Base-by-base conservation (phyloP, 1,140 invertebrate genomes). In the Hyposmocoma kahamanoa region DNA sequence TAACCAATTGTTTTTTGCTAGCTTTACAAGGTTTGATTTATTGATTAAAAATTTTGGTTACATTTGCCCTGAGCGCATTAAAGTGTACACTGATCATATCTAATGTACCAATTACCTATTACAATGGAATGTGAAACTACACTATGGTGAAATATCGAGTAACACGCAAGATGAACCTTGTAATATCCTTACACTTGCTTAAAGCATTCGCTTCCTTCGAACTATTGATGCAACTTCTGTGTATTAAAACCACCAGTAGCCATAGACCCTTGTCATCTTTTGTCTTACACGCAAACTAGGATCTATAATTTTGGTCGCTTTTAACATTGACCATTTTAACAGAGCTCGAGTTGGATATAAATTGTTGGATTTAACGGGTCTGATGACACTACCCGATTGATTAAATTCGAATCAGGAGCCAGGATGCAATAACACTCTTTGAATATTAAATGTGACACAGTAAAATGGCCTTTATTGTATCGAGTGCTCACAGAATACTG, bases 371-470 rank as follows among this genome's bases (percentile, higher is more conserved):
- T 28, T 17, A 9, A 46, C 18, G 43, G 60, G 24, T 67, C 70
- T 56, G 34, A 21, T 34, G 20, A 32, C 10, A 42, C 24, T 68
- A 48, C 65, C 36, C 24, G 9, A 45, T 59, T 36, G 56, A 53
- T 63, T 47, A 61, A 66, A 75, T 77, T 72, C 74, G 48, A 59
- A 67, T 68, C 66, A 67, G 63, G 59, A 53, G 50, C 66, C 68
- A 68, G 65, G 71, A 78, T 79, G 44, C 62, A 39, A 34, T 24
- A 13, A 62, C 58, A 62, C 46, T n/a, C 34, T 30, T 1, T 43
- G 74, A 51, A 81, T 81, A 53, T 50, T 65, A 76, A 81, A 51
- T 47, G 59, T 59, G 77, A 67, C 72, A 81, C 42, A 78, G 54
- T 62, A 75, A 70, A 67, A 66, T 74, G 70, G 67, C 77, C 72